A percentile compares a stretch with the other conserved stretches of the same genome.
Evolutionary conservation across 2,797 vertebrate species (phyloP).

Genomic region (Otus scops): DNA sequence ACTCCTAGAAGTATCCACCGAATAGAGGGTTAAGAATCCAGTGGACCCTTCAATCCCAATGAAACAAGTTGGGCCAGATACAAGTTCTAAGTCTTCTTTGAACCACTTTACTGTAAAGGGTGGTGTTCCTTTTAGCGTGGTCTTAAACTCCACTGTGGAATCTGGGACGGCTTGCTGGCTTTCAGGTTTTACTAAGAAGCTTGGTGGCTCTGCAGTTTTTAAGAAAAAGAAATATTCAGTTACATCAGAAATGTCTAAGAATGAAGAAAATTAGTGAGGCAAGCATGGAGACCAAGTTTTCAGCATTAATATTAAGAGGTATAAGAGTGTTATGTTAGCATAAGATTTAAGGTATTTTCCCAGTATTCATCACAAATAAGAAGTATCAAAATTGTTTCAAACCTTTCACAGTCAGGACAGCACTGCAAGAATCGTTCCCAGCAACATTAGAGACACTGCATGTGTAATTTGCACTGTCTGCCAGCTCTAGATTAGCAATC

Average conservation of each 20-base stretch:
- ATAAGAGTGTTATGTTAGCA: not conserved
- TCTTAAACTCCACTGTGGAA: constrained; percentile 90
- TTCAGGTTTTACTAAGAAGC: constrained; percentile 88
- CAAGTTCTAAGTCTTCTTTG: constrained; percentile 91
- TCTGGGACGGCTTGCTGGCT: constrained; percentile 88
- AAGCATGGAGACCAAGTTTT: not conserved
- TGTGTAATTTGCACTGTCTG: constrained; percentile 89
- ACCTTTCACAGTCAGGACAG: constrained; percentile 84
- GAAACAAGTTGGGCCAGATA: constrained; percentile 90
- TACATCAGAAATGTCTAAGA: constrained; percentile 28
- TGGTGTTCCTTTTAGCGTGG: constrained; percentile 90
- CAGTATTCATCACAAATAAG: not conserved
- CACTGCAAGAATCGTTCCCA: constrained; percentile 88
- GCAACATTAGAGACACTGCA: constrained; percentile 91
- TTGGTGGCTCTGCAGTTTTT: constrained; percentile 90
- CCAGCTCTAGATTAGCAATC: constrained; percentile 86
- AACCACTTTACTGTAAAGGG: constrained; percentile 97
- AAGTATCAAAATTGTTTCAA: constrained; percentile 62
- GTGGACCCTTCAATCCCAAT: constrained; percentile 88
- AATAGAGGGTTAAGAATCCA: constrained; percentile 93
- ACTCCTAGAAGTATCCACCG: constrained; percentile 85
- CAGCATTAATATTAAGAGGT: constrained; percentile 1
- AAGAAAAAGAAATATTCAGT: constrained; percentile 69
- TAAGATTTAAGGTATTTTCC: constrained; percentile 13
- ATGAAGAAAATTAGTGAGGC: not conserved